Conservation (phyloP, 2,113 vertebrate genomes). For the Prionailurus viverrinus region DNA sequence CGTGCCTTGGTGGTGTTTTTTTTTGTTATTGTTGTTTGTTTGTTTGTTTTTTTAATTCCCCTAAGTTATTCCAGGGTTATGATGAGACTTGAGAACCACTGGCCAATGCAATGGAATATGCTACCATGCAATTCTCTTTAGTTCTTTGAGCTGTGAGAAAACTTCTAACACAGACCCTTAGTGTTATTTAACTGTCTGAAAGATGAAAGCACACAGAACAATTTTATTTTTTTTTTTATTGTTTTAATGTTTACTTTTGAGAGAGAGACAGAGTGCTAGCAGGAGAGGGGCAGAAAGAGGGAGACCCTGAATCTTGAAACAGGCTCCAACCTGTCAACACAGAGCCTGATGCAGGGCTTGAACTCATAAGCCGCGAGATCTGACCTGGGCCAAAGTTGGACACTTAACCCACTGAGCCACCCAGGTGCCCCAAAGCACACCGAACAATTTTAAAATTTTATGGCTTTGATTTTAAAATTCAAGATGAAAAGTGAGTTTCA, state of each 20-base stretch:
- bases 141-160: neutral
- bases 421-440: too few species aligned
- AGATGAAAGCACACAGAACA: constrained; percentile 54
- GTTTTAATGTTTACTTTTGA: too few species aligned
- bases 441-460: constrained; percentile 64
- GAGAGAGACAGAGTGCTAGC: too few species aligned
- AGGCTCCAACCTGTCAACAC: too few species aligned
- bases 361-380: too few species aligned
- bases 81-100: neutral
- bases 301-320: too few species aligned
- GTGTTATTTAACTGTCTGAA: constrained; percentile 31
- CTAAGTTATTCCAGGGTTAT: neutral
- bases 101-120: neutral
- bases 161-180: neutral
- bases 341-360: too few species aligned
- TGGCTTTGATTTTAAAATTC: constrained; percentile 49
- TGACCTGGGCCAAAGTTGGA: too few species aligned
- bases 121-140: neutral
- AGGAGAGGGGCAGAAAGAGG: too few species aligned
- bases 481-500: constrained; percentile 62
- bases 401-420: too few species aligned
- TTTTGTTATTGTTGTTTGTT: too few species aligned
- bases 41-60: neutral
- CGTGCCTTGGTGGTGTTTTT: neutral
- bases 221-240: constrained; percentile 27